Base-by-base conservation (phyloP, 1,140 invertebrate genomes). In the Idris sp. region DNA sequence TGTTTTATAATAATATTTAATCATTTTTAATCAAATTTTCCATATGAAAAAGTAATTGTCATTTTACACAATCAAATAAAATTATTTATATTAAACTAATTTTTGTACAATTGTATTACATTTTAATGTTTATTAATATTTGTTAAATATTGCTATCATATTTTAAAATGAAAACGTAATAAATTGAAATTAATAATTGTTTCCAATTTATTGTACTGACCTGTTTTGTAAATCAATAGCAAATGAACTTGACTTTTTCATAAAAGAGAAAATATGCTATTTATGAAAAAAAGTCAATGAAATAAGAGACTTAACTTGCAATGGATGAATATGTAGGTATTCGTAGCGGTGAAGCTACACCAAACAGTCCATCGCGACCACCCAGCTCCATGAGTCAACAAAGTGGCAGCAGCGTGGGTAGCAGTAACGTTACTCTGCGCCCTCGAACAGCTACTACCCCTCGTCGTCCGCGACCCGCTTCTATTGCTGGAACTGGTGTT, bases 401-500 rank as follows among this genome's bases (percentile, higher is more conserved):
- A 82, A 91, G 90, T 79, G 88, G 86, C 78, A 90, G 87, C 79
- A 91, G 89, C 76, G 86, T 89, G 72, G 86, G 85, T 76, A 88
- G 88, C 76, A 83, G 85, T 83, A 88, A 85, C 81, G 89, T 87
- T 81, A 90, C 85, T 88, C 80, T 90, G 74, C 88, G 91, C 74
- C 87, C 90, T 36, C 83, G 88, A 19, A 86, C 85, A 36, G 54
- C 67, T 43, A 88, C 90, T 44, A 89, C 90, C 53, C 90, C 91
- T 53, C 87, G 92, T 72, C 89, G 91, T 81, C 93, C 92, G 38
- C 89, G 94, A 56, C 94, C 95, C 72, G 92, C 92, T 78, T 95
- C 94, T 86, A 96, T 96, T 81, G 94, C 94, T 75, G 93, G 93
- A 79, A 95, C 94, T 64, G 94, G 93, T 61, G 91, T 95, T 83